These are phyloP conservation scores for Eupithecia dodoneata DNA, from an alignment of 2,888 invertebrate genomes.

Conservation along the genomic window DNA sequence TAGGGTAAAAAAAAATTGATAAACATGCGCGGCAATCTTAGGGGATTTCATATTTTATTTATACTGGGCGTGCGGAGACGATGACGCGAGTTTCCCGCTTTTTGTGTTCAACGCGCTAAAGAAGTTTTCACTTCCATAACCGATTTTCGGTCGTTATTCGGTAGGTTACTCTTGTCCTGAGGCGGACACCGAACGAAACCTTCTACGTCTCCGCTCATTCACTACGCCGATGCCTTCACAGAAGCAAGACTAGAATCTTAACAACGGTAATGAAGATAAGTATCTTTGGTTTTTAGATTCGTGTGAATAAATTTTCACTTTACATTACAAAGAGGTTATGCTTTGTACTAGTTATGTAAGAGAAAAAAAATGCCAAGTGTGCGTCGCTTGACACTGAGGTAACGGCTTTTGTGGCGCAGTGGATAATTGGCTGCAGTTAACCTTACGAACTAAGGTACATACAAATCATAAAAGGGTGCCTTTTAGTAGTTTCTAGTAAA, in stretches of 20 bases:
- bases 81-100: too few species aligned
- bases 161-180: too few species aligned
- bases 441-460: not conserved
- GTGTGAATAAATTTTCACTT: slow-evolving; percentile 36
- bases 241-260: not conserved
- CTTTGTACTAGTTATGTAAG: slow-evolving; percentile 26
- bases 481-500: too few species aligned
- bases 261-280: slow-evolving; percentile 11
- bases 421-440: not conserved
- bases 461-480: not conserved
- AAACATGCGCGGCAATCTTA: too few species aligned
- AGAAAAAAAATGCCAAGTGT: slow-evolving; percentile 10
- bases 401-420: not conserved
- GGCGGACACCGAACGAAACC: not conserved
- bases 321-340: slow-evolving; percentile 15
- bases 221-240: not conserved
- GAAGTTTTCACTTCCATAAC: too few species aligned
- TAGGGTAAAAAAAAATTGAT: too few species aligned
- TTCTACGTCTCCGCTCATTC: not conserved
- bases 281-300: slow-evolving; percentile 26
- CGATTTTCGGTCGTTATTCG: too few species aligned
- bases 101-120: too few species aligned
- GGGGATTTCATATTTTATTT: too few species aligned
- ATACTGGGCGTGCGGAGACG: too few species aligned
- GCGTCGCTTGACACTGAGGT: slow-evolving; percentile 5